Base-by-base conservation (phyloP, 2,113 vertebrate genomes). In the Ochotona curzoniae region DNA sequence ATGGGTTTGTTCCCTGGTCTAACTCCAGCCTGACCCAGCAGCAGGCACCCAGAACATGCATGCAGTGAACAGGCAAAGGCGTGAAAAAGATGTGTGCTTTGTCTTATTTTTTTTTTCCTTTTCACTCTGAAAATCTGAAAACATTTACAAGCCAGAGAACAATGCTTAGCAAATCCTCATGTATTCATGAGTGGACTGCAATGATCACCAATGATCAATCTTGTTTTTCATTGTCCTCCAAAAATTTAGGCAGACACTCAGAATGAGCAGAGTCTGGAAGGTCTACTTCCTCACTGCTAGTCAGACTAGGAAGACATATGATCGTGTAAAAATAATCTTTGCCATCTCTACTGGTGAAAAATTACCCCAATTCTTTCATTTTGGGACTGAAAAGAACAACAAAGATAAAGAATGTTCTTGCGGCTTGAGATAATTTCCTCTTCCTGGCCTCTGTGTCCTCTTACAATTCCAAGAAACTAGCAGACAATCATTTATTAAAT, bases 301-400 rank as follows among this genome's bases (percentile, higher is more conserved):
- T 54, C 44, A 64, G 38, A 61, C 5, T 10, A 73, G 61, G n/a
- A 44, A 96, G n/a, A 87, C 83, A 83, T 86, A 75, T 28, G 18
- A 81, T 47, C 44, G 57, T 49, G 32, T 61, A 90, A 95, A 94
- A 74, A 63, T 78, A 89, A 88, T 66, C 8, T 57, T 90, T 81
- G 47, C 1, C 38, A 83, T 30, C 32, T 83, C 90, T 67, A 67
- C 67, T 44, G 51, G 10, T 69, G n/a, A 87, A 83, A 91, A 91
- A 20, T 60, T 51, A n/a, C 71, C 64, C 83, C 32, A 70, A 30
- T 79, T 91, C 12, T 87, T 89, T 63, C 25, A 82, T 54, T 82
- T 95, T 87, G 74, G n/a, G 93, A 90, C 60, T 85, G 6, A 74
- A 88, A 91, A 73, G 15, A 92, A 84, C 0, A 69, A 74, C 30